Conservation (phyloP, 2,797 vertebrate genomes). For the Enteromius anoplus region DNA sequence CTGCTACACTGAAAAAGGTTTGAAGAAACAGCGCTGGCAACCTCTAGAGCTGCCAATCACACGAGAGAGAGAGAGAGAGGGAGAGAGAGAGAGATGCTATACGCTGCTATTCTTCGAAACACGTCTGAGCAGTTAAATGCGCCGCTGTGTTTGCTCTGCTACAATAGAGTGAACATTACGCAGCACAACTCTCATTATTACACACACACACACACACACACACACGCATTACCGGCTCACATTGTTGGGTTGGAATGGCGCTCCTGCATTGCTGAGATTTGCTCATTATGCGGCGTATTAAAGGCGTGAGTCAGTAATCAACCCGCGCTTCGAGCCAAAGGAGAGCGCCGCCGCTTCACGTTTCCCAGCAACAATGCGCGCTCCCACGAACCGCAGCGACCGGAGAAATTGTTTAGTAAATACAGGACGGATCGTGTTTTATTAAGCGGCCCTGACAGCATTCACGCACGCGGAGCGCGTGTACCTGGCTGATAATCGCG, state of each 20-base stretch:
- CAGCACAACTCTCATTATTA: slow-evolving; percentile 97
- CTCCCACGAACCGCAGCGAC: slow-evolving; percentile 24
- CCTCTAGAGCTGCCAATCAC: slow-evolving; percentile 77
- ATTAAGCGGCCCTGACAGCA: slow-evolving; percentile 46
- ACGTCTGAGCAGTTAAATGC: slow-evolving; percentile 93
- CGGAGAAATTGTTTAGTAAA: slow-evolving; percentile 77
- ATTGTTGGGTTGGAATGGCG: slow-evolving; percentile 97
- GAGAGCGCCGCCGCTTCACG: slow-evolving; percentile 80
- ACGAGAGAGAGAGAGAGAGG: slow-evolving; percentile 56
- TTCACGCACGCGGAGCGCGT: slow-evolving; percentile 50
- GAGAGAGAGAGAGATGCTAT: slow-evolving; percentile 57
- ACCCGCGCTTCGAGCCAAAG: slow-evolving; percentile 83
- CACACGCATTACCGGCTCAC: slow-evolving; percentile 78
- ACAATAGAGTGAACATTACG: slow-evolving; percentile 98
- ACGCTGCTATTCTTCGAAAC: slow-evolving; percentile 92
- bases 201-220: slow-evolving; percentile 33
- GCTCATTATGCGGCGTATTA: slow-evolving; percentile 99
- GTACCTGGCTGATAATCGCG: slow-evolving; percentile 77
- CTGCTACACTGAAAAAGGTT: slow-evolving; percentile 82
- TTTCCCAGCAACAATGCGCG: slow-evolving; percentile 78
- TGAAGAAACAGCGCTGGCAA: slow-evolving; percentile 55
- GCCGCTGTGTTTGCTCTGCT: slow-evolving; percentile 91
- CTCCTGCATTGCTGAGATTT: slow-evolving; percentile 98
- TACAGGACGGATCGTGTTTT: slow-evolving; percentile 66
- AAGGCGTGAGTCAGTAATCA: slow-evolving; percentile 94